Percentiles rank a stretch among this genome's conserved stretches.
phyloP scores from a whole-genome alignment of 2,113 vertebrate species.

The Atrichornis clamosus region DNA sequence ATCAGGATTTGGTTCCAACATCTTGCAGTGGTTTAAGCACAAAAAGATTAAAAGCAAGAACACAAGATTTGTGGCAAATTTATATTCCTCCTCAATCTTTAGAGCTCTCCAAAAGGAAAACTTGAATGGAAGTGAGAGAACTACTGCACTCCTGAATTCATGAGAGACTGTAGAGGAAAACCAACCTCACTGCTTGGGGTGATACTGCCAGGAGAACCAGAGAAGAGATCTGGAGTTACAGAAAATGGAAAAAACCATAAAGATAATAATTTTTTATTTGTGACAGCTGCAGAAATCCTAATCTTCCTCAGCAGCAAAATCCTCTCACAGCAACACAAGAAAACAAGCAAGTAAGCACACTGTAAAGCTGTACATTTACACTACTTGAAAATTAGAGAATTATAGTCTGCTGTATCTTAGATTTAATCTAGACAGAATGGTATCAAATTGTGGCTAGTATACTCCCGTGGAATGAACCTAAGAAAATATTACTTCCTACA shows the following conservation, averaged over 20 bases:
- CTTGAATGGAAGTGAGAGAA: not conserved
- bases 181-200: not conserved
- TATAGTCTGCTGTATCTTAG: not conserved
- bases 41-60: not conserved
- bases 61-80: not conserved
- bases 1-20: not conserved
- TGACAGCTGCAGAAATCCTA: not conserved
- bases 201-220: not conserved
- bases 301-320: not conserved
- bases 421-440: not conserved
- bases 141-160: not conserved
- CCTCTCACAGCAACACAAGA: not conserved
- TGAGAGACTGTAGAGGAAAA: not conserved
- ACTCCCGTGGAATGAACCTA: not conserved
- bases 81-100: not conserved
- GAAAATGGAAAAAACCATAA: not conserved
- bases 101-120: not conserved
- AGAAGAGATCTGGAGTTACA: not conserved
- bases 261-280: not conserved
- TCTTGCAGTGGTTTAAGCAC: not conserved
- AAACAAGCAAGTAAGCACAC: not conserved
- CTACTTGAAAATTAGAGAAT: slow-evolving; percentile 3
- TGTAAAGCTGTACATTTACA: not conserved
- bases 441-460: not conserved
- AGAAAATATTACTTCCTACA: not conserved